Percentiles rank a stretch among this genome's conserved stretches.
phyloP scores from a whole-genome alignment of 2,888 invertebrate genomes.

The Seira ritae region DNA sequence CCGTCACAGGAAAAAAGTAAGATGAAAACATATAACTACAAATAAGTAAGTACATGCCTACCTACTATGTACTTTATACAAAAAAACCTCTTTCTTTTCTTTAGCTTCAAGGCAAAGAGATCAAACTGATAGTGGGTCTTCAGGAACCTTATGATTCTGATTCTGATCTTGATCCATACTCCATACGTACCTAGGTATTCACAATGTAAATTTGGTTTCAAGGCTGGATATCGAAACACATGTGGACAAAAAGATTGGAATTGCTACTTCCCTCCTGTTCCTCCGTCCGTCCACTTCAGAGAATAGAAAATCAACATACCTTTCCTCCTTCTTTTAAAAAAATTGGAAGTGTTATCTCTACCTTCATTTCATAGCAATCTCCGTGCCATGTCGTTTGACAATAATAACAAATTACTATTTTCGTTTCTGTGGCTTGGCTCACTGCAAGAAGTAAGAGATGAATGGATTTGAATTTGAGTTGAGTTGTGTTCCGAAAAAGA shows the following conservation, averaged over 20 bases:
- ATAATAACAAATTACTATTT: slow-evolving; percentile 56
- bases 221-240: slow-evolving; percentile 39
- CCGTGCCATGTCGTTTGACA: neutral
- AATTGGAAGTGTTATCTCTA: neutral
- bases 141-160: slow-evolving; percentile 37
- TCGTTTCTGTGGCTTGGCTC: slow-evolving; percentile 34
- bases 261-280: slow-evolving; percentile 3
- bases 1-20: slow-evolving; percentile 34
- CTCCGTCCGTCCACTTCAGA: slow-evolving; percentile 32
- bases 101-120: slow-evolving; percentile 53
- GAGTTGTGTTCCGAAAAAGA: slow-evolving; percentile 29
- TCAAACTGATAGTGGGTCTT: slow-evolving; percentile 47
- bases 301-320: slow-evolving; percentile 15
- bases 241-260: neutral
- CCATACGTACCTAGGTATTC: no score
- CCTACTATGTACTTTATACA: no score
- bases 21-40: slow-evolving; percentile 20
- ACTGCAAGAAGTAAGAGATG: neutral
- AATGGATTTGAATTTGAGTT: neutral
- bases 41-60: no score
- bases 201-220: slow-evolving; percentile 29
- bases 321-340: neutral
- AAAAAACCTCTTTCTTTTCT: slow-evolving; percentile 40
- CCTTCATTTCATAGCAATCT: neutral
- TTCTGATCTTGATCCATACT: neutral